Conservation (phyloP, 2,113 vertebrate genomes). For the Aldabrachelys gigantea region DNA sequence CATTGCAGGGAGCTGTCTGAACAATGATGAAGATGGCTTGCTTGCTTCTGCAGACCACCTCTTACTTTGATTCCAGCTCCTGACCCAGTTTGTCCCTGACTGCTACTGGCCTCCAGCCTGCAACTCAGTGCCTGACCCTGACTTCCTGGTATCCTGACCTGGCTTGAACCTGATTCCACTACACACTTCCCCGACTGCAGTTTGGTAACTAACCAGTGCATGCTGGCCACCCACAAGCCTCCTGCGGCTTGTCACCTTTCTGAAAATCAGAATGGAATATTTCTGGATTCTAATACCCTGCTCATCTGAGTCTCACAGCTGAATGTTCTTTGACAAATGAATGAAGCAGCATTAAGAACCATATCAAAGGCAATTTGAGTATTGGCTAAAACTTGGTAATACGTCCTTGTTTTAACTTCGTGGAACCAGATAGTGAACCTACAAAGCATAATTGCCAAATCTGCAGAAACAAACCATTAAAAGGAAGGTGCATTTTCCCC, state of each 20-base stretch:
- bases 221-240: not conserved
- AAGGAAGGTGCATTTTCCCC: not conserved
- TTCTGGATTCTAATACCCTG: not conserved
- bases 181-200: not conserved
- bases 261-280: constrained; percentile 25
- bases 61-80: not conserved
- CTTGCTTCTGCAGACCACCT: not conserved
- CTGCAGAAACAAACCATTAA: not conserved
- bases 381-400: not conserved
- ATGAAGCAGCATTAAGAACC: not conserved
- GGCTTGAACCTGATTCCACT: not conserved
- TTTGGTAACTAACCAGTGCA: not conserved
- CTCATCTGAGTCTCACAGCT: not conserved
- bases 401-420: not conserved
- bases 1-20: not conserved
- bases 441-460: not conserved
- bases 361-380: not conserved
- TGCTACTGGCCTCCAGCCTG: not conserved
- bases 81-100: not conserved
- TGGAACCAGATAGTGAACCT: not conserved
- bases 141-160: not conserved
- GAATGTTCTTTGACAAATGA: not conserved
- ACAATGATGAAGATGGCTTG: not conserved
- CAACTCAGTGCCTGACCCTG: not conserved
- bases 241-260: not conserved